phyloP scores from a whole-genome alignment of 2,113 vertebrate species.

The Leucopsar rothschildi region DNA sequence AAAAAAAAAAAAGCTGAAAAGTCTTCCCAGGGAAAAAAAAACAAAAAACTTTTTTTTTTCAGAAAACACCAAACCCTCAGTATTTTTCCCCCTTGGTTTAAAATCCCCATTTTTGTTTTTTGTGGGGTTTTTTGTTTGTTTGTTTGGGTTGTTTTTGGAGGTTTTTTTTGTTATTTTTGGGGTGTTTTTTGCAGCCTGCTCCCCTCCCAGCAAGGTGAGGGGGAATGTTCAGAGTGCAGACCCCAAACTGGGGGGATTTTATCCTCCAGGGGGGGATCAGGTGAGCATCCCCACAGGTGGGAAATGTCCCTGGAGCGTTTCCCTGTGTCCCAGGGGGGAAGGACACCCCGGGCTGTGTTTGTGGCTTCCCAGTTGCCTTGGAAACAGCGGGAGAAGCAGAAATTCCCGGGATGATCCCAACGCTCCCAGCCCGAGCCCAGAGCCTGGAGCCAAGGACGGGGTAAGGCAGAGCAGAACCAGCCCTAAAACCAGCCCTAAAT shows the following conservation, averaged over 20 bases:
- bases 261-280: background rate
- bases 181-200: background rate
- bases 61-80: background rate
- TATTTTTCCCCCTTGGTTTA: background rate
- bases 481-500: background rate
- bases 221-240: background rate
- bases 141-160: background rate
- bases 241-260: background rate
- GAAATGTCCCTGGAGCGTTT: background rate
- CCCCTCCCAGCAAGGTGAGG: accelerated
- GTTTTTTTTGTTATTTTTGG: no score
- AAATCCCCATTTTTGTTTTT: background rate
- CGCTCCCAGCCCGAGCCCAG: background rate
- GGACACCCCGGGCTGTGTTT: background rate
- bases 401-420: background rate
- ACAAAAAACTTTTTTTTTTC: no score
- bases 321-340: background rate
- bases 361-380: constrained; percentile 14
- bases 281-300: background rate
- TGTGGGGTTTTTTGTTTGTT: no score
- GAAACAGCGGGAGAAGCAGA: constrained; percentile 15
- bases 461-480: accelerated
- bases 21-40: background rate
- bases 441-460: background rate
- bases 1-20: background rate